phyloP scores from a whole-genome alignment of 2,113 vertebrate species.

The Eulemur rufifrons region DNA sequence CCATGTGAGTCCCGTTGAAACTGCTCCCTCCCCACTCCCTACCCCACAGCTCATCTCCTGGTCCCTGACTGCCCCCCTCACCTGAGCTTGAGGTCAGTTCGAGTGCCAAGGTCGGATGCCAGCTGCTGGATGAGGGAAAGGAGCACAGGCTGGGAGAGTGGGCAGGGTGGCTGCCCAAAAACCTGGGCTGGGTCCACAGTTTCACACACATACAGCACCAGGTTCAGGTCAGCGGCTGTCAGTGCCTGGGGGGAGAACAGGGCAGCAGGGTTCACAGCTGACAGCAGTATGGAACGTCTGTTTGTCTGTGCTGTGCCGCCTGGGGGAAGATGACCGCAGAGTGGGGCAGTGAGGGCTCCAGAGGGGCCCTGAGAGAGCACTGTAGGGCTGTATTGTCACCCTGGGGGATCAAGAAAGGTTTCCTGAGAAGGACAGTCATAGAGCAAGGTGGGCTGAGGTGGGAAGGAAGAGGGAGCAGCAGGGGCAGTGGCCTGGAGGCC shows the following conservation, averaged over 20 bases:
- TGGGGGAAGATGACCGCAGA: background rate
- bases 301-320: background rate
- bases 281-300: background rate
- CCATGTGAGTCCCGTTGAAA: background rate
- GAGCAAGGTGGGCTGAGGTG: background rate
- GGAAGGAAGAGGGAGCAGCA: background rate
- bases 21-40: background rate
- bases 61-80: constrained; percentile 75
- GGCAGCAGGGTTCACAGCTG: background rate
- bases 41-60: background rate
- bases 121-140: constrained; percentile 99
- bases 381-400: background rate
- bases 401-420: background rate
- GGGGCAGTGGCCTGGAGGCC: background rate
- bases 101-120: constrained; percentile 94
- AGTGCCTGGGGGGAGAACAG: constrained; percentile 89
- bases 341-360: background rate
- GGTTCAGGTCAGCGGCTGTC: constrained; percentile 96
- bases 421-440: background rate
- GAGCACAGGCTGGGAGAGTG: constrained; percentile 96
- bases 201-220: constrained; percentile 98
- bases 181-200: constrained; percentile 97
- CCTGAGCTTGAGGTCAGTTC: constrained; percentile 97
- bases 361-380: constrained; percentile 47
- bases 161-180: constrained; percentile 94